Evolutionary conservation across 2,113 vertebrate genomes (phyloP), one percentile per base, ranked within the genome.

Genomic region (Typhlomys cinereus): DNA sequence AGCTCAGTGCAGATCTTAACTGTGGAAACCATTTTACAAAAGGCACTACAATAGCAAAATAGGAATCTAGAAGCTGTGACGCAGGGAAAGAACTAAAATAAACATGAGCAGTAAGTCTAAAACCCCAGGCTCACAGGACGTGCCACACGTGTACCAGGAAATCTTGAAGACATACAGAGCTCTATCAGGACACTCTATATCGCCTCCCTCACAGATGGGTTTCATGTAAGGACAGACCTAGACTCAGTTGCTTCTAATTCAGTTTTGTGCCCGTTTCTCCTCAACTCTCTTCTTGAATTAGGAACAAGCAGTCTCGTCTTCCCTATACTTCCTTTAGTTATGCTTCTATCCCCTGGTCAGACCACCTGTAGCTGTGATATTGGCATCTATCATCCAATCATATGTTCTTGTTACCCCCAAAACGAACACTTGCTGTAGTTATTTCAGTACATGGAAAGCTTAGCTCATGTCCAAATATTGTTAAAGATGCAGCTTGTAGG

Each of bases 331-430:
- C n/a, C n/a, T n/a, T n/a, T n/a, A n/a, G n/a, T n/a, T n/a, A n/a
- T n/a, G n/a, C n/a, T n/a, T n/a, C n/a, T n/a, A 48, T 76, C 15
- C n/a, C 82, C 20, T 67, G 23, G 59, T 4, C 73, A 61, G 54
- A 14, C 31, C 25, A 81, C n/a, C 34, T 75, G 82, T 67, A 66
- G 17, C 11, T 50, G 17, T 54, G 29, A 46, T 73, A n/a, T 23
- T 54, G 89, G 41, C 27, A 74, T 54, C 73, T 82, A 59, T n/a
- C 90, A 93, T 71, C 85, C 52, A 57, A 70, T 75, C 88, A n/a
- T 12, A 6, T 34, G 17, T n/a, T 70, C 39, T 90, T 80, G 7
- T 15, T 75, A 25, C 66, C 34, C 88, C 46, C 46, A 48, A 82
- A 92, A 57, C n/a, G 7, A 44, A 64, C 59, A 75, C 7, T 39